phyloP scores from a whole-genome alignment of 2,888 invertebrate genomes.

The Anorthoa munda region DNA sequence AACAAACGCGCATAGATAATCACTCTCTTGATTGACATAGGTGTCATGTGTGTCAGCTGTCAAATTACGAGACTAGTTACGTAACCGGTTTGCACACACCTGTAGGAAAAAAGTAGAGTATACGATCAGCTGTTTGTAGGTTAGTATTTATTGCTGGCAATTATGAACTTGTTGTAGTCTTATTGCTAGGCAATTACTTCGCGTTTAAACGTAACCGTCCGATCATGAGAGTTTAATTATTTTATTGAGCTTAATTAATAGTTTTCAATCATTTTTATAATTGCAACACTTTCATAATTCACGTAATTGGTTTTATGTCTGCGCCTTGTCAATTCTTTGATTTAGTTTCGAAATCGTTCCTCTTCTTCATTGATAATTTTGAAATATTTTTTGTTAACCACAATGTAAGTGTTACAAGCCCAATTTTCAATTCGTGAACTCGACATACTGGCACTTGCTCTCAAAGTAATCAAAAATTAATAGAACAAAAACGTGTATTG shows the following conservation, averaged over 20 bases:
- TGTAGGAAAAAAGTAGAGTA: constrained; percentile 70
- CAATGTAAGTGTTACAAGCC: not conserved
- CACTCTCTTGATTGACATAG: constrained; percentile 67
- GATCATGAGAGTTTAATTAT: constrained; percentile 53
- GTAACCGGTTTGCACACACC: constrained; percentile 76
- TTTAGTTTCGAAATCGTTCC: not conserved
- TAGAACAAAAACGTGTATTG: constrained; percentile 59
- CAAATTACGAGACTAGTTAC: constrained; percentile 72
- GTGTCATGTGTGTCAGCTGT: constrained; percentile 79
- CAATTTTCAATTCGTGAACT: constrained; percentile 12
- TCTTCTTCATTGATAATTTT: not conserved
- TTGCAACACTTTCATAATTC: constrained; percentile 30
- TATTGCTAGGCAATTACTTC: constrained; percentile 59
- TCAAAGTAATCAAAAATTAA: constrained; percentile 47
- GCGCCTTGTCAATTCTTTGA: constrained; percentile 16
- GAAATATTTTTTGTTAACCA: constrained; percentile 1
- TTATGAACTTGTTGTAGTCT: constrained; percentile 61
- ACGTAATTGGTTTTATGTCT: constrained; percentile 17
- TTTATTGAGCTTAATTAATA: constrained; percentile 58
- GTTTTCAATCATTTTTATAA: constrained; percentile 37
- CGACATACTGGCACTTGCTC: constrained; percentile 13
- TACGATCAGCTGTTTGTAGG: constrained; percentile 72
- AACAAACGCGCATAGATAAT: constrained; percentile 51
- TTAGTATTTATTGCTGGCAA: constrained; percentile 65
- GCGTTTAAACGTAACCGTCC: constrained; percentile 47